A percentile compares a stretch with the other conserved stretches of the same genome.
phyloP scores from a whole-genome alignment of 2,888 invertebrate species.

The Gymnoscelis rufifasciata region DNA sequence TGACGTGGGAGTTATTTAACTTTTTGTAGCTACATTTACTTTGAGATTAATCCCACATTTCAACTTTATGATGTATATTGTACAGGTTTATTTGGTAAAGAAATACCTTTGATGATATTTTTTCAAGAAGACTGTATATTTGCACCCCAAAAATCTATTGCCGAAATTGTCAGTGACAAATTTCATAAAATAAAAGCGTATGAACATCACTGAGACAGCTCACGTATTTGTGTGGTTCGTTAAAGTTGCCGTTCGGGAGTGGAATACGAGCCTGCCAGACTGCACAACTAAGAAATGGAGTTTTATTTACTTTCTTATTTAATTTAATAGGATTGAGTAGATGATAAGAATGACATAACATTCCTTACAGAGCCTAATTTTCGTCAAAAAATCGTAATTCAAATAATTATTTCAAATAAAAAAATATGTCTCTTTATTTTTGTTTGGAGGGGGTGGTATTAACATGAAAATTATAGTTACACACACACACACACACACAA shows the following conservation, averaged over 20 bases:
- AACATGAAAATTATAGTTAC: too few species aligned
- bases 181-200: constrained; percentile 27
- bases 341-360: too few species aligned
- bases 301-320: background rate
- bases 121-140: too few species aligned
- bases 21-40: background rate
- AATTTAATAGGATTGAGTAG: background rate
- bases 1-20: background rate
- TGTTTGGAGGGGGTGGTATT: too few species aligned
- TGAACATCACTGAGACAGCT: constrained; percentile 26
- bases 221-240: constrained; percentile 52
- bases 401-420: too few species aligned
- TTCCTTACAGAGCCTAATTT: too few species aligned
- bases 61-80: too few species aligned
- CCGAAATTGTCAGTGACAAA: constrained; percentile 18
- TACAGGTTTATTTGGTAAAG: too few species aligned
- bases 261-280: constrained; percentile 32
- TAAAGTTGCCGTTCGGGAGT: constrained; percentile 45
- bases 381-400: too few species aligned
- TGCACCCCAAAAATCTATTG: constrained; percentile 2
- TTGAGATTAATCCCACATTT: background rate
- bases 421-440: too few species aligned
- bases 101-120: too few species aligned
- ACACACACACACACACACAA: too few species aligned
- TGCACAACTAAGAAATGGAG: background rate